These are phyloP conservation scores for Rhodinocichla rosea DNA, from an alignment of 2,113 vertebrate genomes.

Conservation along the genomic window DNA sequence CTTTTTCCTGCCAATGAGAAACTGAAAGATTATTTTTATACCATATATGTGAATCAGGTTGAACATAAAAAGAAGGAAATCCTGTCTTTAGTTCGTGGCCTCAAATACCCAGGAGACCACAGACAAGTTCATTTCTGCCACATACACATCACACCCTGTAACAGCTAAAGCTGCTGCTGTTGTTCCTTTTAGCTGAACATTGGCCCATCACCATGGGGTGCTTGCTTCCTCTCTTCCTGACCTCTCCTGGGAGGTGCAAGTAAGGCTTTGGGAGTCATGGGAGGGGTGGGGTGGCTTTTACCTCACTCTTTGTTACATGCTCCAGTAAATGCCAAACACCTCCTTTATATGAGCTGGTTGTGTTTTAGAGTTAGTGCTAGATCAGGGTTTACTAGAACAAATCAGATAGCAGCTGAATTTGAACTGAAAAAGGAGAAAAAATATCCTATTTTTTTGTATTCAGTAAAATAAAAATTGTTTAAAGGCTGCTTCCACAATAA, in stretches of 20 bases:
- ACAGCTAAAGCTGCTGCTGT: background rate
- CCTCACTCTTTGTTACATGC: background rate
- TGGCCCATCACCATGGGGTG: accelerated
- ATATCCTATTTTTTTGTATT: background rate
- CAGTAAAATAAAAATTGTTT: background rate
- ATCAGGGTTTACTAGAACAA: background rate
- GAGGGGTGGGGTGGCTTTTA: background rate
- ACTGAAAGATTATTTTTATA: background rate
- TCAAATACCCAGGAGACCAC: background rate
- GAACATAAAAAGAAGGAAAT: background rate
- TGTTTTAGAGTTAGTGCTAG: background rate
- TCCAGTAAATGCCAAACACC: background rate
- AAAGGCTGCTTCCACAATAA: background rate
- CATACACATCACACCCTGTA: background rate
- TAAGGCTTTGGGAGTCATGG: background rate
- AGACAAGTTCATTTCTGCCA: background rate
- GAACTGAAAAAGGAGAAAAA: background rate
- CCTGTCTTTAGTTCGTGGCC: accelerated
- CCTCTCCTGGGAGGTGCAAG: background rate
- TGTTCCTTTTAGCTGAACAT: background rate
- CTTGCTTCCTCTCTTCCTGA: background rate
- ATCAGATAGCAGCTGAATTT: background rate
- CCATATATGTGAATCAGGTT: accelerated
- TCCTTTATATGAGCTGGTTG: background rate
- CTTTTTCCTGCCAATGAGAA: background rate